Evolutionary conservation across 2,888 invertebrate species (phyloP).

Genomic region (Matsumyia berberina): DNA sequence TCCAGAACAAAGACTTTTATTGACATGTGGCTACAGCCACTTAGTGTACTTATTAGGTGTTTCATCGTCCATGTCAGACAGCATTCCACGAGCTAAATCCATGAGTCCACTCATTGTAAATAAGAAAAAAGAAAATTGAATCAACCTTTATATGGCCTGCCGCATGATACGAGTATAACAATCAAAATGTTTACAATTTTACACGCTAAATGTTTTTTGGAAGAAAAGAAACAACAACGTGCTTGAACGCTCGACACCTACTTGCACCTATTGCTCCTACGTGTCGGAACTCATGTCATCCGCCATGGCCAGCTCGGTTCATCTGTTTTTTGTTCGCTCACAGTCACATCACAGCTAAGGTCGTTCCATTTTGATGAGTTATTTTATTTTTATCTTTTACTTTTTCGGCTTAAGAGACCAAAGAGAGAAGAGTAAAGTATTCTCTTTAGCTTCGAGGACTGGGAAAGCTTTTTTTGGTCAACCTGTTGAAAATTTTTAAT

Average conservation of each 20-base stretch:
- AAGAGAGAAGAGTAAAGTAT: neutral
- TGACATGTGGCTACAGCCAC: neutral
- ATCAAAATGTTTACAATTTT: slow-evolving; percentile 47
- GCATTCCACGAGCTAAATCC: neutral
- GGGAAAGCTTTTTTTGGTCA: slow-evolving; percentile 19
- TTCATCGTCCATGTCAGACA: no score
- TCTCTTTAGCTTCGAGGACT: slow-evolving; percentile 20
- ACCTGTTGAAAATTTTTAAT: slow-evolving; percentile 42
- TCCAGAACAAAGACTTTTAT: neutral
- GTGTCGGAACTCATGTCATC: slow-evolving; percentile 69
- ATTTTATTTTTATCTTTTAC: slow-evolving; percentile 29
- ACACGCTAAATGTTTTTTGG: slow-evolving; percentile 5
- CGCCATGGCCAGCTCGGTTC: slow-evolving; percentile 20
- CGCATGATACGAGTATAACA: neutral
- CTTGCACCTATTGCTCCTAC: slow-evolving; percentile 58
- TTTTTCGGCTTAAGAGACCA: slow-evolving; percentile 1
- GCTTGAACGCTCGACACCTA: slow-evolving; percentile 11
- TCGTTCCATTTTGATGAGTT: slow-evolving; percentile 32
- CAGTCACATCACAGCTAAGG: slow-evolving; percentile 59
- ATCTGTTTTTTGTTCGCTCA: slow-evolving; percentile 48
- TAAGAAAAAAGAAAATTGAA: neutral
- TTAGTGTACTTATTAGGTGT: no score
- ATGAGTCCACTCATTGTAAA: neutral
- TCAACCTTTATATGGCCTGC: slow-evolving; percentile 5
- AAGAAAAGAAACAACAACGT: slow-evolving; percentile 23